Base-by-base conservation (phyloP, 2,113 vertebrate genomes). In the Macrotus californicus region DNA sequence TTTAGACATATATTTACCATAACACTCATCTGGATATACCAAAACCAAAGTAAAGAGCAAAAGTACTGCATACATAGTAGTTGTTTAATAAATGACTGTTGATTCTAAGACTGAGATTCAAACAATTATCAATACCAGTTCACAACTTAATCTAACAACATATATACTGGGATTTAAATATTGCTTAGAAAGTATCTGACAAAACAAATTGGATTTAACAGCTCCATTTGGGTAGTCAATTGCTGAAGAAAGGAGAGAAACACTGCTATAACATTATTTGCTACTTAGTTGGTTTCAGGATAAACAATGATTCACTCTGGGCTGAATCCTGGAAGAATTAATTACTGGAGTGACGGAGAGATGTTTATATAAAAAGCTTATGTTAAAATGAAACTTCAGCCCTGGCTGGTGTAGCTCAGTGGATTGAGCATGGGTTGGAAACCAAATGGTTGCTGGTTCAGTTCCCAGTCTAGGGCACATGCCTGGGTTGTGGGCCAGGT, bases 41-140 rank as follows among this genome's bases (percentile, higher is more conserved):
- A 86, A 84, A 89, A 64, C 86, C 18, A 87, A 83, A 69, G 66
- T 21, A 91, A 34, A 85, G 19, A 67, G 64, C 59, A 72, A 48
- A 87, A 79, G 59, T 31, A 94, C 52, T 72, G 39, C 26, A 87
- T 66, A 66, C 11, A 64, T 14, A 79, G 15, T 72, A 48, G 21
- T 34, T 96, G 26, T 79, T 84, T 90, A 96, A 85, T 70, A 76
- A 93, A 82, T 46, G 91, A 46, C 5, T 39, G 6, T 19, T 92
- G 50, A 92, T 84, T 41, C 39, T 83, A 91, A 84, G 48, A 83
- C 43, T 86, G 79, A 84, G 24, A 84, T 70, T 81, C 56, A 86
- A 92, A 94, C 13, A 84, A 64, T 18, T 66, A 87, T 84, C 54
- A 72, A 54, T 22, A 87, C 16, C 46, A 93, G 79, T 16, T 67